Evolutionary conservation across 2,797 vertebrate species (phyloP).

Genomic region (Spinibarbus caldwelli): DNA sequence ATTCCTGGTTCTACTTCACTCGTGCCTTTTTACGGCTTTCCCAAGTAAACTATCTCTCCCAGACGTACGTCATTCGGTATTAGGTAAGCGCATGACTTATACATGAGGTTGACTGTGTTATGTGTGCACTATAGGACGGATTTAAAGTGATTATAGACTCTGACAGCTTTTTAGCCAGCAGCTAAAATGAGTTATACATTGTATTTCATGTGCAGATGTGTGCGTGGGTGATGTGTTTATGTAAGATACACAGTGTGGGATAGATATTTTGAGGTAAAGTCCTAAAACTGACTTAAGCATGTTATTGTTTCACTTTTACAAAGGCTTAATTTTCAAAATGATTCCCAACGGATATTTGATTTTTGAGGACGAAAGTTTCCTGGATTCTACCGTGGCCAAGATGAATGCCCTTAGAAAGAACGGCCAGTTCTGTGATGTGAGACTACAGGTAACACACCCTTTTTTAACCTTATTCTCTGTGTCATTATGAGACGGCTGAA

Average conservation of each 20-base stretch:
- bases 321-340: constrained; percentile 80
- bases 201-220: background rate
- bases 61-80: constrained; percentile 72
- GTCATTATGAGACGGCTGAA: background rate
- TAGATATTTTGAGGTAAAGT: constrained; percentile 17
- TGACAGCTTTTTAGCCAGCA: constrained; percentile 1
- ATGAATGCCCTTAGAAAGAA: constrained; percentile 98
- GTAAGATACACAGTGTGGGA: background rate
- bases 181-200: constrained; percentile 28
- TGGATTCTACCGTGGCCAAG: constrained; percentile 98
- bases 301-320: background rate
- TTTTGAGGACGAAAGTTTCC: constrained; percentile 98
- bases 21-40: constrained; percentile 66
- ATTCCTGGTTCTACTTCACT: constrained; percentile 70
- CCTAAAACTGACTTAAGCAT: background rate
- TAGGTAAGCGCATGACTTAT: constrained; percentile 76
- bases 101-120: constrained; percentile 60
- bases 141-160: constrained; percentile 61
- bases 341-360: constrained; percentile 98
- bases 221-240: constrained; percentile 11
- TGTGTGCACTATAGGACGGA: constrained; percentile 63
- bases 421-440: constrained; percentile 98
- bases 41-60: constrained; percentile 64
- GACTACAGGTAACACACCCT: constrained; percentile 89
- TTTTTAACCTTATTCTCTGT: background rate